Evolutionary conservation across 2,888 invertebrate genomes (phyloP), one percentile per base, ranked within the genome.

Genomic region (Watsonalla cultraria): DNA sequence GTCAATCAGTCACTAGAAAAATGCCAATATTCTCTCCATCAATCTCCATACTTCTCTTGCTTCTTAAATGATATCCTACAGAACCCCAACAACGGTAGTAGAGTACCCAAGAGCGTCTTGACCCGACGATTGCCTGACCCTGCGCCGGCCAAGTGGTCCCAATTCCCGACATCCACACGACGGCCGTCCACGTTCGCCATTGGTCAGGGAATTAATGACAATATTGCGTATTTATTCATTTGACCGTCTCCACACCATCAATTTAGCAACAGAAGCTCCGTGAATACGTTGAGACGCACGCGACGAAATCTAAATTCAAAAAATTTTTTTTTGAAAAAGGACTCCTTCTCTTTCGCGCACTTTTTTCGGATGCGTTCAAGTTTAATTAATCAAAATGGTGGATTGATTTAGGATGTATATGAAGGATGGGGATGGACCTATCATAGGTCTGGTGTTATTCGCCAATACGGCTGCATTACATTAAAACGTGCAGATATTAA

Each of bases 141-240:
- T 84, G 82, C 59, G 67, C 72, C 58, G 68, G 72, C 68, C 83
- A 88, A 88, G 83, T 87, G 86, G 80, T 79, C 84, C 81, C 82
- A 90, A 88, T 89, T 88, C 82, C 64, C 71, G 58, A 64, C 80
- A 72, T 76, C 78, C 74, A 77, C 74, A 70, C 75, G 67, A 61
- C 65, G 61, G 60, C 65, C 70, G 71, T 67, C 61, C 65, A 60
- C 65, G 64, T 65, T 57, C 73, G 74, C 83, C 56, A 90, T 90
- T 90, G 90, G 90, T 68, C 79, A 69, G 76, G 61, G 76, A 84
- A 82, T 90, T 87, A 88, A 83, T 76, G 74, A 76, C 77, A 80
- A 82, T 84, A 82, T 79, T 74, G 78, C 80, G 76, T 80, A 78
- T 80, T 84, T 84, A 83, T 83, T 84, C 82, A 77, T 83, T 82